Evolutionary conservation across 2,113 vertebrate genomes (phyloP).

Genomic region (Tragulus kanchil): DNA sequence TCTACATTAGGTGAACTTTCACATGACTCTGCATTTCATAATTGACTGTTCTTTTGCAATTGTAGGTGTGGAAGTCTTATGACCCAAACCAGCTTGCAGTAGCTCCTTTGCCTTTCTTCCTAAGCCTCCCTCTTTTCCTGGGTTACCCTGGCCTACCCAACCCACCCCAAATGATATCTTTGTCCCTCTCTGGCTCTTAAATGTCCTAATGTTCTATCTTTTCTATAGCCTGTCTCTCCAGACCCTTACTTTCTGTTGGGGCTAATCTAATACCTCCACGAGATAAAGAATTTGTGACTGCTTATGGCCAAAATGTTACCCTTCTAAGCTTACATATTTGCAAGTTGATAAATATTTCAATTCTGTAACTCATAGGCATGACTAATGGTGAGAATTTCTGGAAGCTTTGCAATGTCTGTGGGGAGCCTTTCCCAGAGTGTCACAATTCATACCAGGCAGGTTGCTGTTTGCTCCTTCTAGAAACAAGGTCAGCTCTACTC

Average conservation of each 20-base stretch:
- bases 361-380: slow-evolving; percentile 66
- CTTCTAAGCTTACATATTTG: slow-evolving; percentile 66
- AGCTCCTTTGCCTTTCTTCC: slow-evolving; percentile 23
- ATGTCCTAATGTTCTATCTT: slow-evolving; percentile 2
- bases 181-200: background rate
- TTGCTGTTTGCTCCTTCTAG: slow-evolving; percentile 42
- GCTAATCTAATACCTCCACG: slow-evolving; percentile 43
- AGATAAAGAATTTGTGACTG: slow-evolving; percentile 54
- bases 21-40: slow-evolving; percentile 64
- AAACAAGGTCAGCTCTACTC: slow-evolving; percentile 44
- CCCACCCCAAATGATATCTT: background rate
- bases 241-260: background rate
- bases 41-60: slow-evolving; percentile 48
- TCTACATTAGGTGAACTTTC: no score
- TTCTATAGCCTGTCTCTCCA: slow-evolving; percentile 28
- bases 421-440: slow-evolving; percentile 43
- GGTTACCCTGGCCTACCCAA: background rate
- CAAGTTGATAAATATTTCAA: slow-evolving; percentile 69
- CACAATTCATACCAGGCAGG: slow-evolving; percentile 47
- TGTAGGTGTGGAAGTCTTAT: background rate
- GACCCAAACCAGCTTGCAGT: slow-evolving; percentile 16
- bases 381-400: slow-evolving; percentile 70
- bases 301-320: slow-evolving; percentile 49
- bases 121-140: background rate
- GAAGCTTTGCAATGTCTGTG: background rate